A percentile compares a stretch with the other conserved stretches of the same genome.
These are phyloP conservation scores for Chelonoidis abingdonii DNA, from an alignment of 2,113 vertebrate genomes.

Conservation along the genomic window DNA sequence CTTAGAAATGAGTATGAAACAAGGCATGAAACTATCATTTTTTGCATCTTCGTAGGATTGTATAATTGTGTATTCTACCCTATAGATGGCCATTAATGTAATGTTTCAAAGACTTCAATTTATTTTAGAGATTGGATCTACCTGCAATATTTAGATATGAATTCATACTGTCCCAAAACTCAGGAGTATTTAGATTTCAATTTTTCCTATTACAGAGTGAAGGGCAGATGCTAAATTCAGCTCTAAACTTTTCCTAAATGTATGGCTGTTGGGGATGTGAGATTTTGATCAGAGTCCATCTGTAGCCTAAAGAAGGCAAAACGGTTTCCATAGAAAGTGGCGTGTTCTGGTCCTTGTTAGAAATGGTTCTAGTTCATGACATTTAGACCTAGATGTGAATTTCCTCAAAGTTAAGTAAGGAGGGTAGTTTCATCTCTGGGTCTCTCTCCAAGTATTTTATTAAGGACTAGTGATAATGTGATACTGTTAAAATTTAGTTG, in stretches of 20 bases:
- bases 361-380: neutral
- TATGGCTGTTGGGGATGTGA: neutral
- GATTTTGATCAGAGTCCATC: neutral
- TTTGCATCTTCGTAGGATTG: neutral
- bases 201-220: neutral
- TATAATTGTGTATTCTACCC: neutral
- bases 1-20: neutral
- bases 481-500: neutral
- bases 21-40: neutral
- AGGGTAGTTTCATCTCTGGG: neutral
- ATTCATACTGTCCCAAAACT: neutral
- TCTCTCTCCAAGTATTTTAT: neutral
- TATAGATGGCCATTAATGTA: neutral
- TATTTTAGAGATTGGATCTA: neutral
- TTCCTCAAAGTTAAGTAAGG: neutral
- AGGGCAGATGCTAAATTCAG: neutral
- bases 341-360: neutral
- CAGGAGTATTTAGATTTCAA: neutral
- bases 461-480: neutral
- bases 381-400: neutral
- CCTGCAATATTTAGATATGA: neutral
- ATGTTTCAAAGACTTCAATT: neutral
- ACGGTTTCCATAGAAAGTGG: neutral
- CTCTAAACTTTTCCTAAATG: neutral
- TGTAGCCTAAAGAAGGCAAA: neutral